These are phyloP conservation scores for Tadarida brasiliensis DNA, from an alignment of 2,797 vertebrate genomes.

Conservation along the genomic window DNA sequence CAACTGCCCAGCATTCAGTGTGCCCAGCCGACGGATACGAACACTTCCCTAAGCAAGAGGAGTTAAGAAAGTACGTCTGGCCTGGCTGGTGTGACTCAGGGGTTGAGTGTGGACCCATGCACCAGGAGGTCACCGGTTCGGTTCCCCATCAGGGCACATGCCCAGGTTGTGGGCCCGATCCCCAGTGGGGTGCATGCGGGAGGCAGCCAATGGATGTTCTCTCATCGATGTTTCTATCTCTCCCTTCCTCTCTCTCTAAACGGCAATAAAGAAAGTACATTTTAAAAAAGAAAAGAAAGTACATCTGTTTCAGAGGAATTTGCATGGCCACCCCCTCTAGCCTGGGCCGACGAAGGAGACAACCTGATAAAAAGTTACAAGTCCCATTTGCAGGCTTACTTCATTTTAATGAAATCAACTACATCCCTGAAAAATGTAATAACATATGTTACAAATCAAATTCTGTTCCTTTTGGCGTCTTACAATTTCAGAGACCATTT, in stretches of 20 bases:
- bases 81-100: too few species aligned
- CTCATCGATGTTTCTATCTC: too few species aligned
- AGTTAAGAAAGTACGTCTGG: not conserved
- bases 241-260: too few species aligned
- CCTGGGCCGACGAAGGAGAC: not conserved
- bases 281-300: too few species aligned
- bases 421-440: not conserved
- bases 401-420: not conserved
- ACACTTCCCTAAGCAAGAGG: not conserved
- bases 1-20: not conserved
- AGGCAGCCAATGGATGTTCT: too few species aligned
- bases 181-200: too few species aligned
- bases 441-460: not conserved
- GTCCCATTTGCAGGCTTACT: not conserved
- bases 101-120: too few species aligned
- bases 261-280: too few species aligned
- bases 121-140: too few species aligned
- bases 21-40: not conserved
- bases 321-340: not conserved
- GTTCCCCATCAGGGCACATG: too few species aligned
- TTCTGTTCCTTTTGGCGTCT: not conserved
- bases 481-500: conserved; percentile 42
- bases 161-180: too few species aligned
- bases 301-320: not conserved
- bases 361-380: too few species aligned